phyloP scores from a whole-genome alignment of 2,797 vertebrate species.

The Crotalus adamanteus region DNA sequence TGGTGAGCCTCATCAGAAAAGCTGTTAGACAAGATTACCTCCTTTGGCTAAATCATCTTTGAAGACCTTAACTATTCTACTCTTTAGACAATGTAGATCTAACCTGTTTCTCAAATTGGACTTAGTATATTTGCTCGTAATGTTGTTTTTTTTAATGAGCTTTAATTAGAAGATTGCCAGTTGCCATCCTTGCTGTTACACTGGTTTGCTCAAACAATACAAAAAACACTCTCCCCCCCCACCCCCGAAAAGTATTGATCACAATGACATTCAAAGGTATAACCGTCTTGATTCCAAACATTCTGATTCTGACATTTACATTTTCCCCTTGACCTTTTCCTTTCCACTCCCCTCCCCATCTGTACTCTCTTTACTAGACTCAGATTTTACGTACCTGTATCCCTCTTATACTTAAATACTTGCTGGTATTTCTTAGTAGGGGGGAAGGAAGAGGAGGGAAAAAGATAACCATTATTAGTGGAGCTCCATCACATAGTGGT shows the following conservation, averaged over 20 bases:
- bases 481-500: slow-evolving; percentile 50
- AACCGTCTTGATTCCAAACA: slow-evolving; percentile 48
- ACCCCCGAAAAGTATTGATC: slow-evolving; percentile 43
- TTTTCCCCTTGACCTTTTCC: slow-evolving; percentile 53
- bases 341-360: slow-evolving; percentile 40
- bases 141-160: slow-evolving; percentile 53
- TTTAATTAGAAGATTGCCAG: slow-evolving; percentile 63
- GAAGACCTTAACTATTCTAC: slow-evolving; percentile 54
- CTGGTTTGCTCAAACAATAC: slow-evolving; percentile 59
- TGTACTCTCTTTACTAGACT: slow-evolving; percentile 32
- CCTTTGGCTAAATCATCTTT: slow-evolving; percentile 55
- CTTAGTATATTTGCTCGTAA: slow-evolving; percentile 60
- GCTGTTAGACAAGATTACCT: slow-evolving; percentile 62
- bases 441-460: slow-evolving; percentile 26
- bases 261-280: slow-evolving; percentile 49
- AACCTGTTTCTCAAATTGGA: slow-evolving; percentile 55
- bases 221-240: slow-evolving; percentile 43
- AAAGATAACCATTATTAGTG: slow-evolving; percentile 53
- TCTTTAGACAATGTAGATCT: slow-evolving; percentile 54
- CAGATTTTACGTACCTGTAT: slow-evolving; percentile 41
- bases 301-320: slow-evolving; percentile 57
- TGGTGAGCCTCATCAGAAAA: slow-evolving; percentile 56
- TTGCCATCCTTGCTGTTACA: slow-evolving; percentile 45
- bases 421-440: slow-evolving; percentile 46
- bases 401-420: slow-evolving; percentile 43